Conservation (phyloP, 2,797 vertebrate genomes). For the Centroberyx gerrardi region DNA sequence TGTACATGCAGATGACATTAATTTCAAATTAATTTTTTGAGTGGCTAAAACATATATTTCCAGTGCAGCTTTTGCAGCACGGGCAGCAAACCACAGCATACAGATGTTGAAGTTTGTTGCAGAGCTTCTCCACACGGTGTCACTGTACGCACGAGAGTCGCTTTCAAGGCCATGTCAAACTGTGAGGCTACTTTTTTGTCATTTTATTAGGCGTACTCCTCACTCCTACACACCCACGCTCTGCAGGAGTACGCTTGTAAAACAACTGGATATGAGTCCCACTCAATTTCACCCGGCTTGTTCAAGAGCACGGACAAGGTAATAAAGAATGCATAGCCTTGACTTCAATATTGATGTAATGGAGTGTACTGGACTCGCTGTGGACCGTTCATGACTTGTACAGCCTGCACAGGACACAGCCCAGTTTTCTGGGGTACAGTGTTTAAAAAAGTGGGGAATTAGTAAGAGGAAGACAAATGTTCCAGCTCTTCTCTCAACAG, state of each 20-base stretch:
- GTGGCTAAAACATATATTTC: conserved; percentile 1
- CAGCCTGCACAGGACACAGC: background rate
- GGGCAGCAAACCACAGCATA: background rate
- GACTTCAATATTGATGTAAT: conserved; percentile 51
- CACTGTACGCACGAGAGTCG: conserved; percentile 62
- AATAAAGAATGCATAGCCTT: conserved; percentile 58
- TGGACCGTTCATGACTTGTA: conserved; percentile 28
- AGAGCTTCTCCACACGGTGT: conserved; percentile 69
- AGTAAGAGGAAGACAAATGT: conserved; percentile 70
- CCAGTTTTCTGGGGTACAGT: conserved; percentile 42
- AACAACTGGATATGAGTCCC: conserved; percentile 24
- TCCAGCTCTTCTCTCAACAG: conserved; percentile 26
- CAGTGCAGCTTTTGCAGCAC: conserved; percentile 7
- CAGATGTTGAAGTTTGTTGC: conserved; percentile 28
- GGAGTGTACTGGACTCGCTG: conserved; percentile 19
- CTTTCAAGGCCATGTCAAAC: conserved; percentile 19
- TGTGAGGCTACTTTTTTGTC: conserved; percentile 4
- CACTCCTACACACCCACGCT: conserved; percentile 9
- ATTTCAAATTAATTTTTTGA: background rate
- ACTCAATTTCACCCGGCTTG: conserved; percentile 35
- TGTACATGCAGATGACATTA: too few species aligned
- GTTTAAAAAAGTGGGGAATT: conserved; percentile 54
- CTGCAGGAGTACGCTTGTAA: conserved; percentile 24
- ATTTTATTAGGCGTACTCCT: conserved; percentile 34
- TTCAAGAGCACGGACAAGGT: conserved; percentile 38